Base-by-base conservation (phyloP, 2,113 vertebrate species). In the Peucedramus taeniatus region DNA sequence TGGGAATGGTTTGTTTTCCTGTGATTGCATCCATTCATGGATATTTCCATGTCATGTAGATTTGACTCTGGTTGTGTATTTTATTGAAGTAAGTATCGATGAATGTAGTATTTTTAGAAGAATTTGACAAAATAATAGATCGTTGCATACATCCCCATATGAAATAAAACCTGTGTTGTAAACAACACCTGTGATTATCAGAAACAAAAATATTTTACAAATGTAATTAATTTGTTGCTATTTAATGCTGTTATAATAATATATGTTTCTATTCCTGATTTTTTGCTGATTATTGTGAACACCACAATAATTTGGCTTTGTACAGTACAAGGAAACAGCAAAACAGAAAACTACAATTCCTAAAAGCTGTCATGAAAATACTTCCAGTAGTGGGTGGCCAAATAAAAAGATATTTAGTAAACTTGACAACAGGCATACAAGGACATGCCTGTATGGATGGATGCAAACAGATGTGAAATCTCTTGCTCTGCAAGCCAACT, bases 181-280 rank as follows among this genome's bases (percentile, higher is more conserved):
- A 93, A 94, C 35, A 87, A 7, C 87, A 96, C 93, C 82, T 88
- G 79, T 59, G 70, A 87, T 90, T 91, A 63, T 65, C 63, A 74
- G 75, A 83, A 88, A 74, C 63, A 89, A 72, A 91, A 91, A 15
- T 33, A 31, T 61, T 76, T 87, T 77, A 61, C 35, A 90, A 59
- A 90, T 61, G 31, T 47, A 80, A 74, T 77, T 90, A 37, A 64
- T 96, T 80, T 54, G 54, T 83, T 72, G 35, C 10, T 86, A 15
- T 66, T 87, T 61, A 44, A n/a, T 72, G 66, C 39, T 90, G 63
- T 77, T 84, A 70, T 33, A 64, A 49, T 83, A 27, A 61, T 45
- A 8, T 71, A 45, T 61, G 45, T 50, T 91, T 90, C 63, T 85
- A 16, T 50, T 83, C 39, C 47, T 63, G 59, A 61, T 80, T 86